Base-by-base conservation (phyloP, 2,888 invertebrate genomes). In the Leptopilina drosophilae region DNA sequence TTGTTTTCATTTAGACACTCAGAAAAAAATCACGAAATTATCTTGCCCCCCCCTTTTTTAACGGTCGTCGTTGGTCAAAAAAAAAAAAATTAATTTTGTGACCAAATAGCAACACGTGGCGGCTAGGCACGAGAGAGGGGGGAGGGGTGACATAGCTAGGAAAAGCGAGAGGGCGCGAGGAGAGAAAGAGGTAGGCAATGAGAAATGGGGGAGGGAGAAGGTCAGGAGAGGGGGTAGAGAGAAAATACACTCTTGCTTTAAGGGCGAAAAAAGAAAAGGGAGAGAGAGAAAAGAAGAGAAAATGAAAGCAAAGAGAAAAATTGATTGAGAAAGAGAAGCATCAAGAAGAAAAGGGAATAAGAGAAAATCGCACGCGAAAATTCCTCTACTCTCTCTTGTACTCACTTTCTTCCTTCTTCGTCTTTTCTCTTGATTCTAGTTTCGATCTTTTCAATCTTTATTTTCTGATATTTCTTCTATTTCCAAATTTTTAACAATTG, bases 71-170 rank as follows among this genome's bases (percentile, higher is more conserved):
- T 76, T 73, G 80, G 69, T 77, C 80, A 69, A 59, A 77, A 20
- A 20, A 20, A 20, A 20, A 20, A 20, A 20, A 73, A 59, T 80
- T 75, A 33, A 73, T 53, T 80, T 75, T 80, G 64, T 76, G 80
- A 83, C 56, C 76, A 78, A 73, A 59, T 65, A 83, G 81, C 82
- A 86, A 87, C 88, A 89, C 89, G 89, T 89, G 88, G 89, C 86
- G 84, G 77, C 82, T 65, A 77, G 79, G 81, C 69, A 40, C 73
- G 11, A 49, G 77, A 76, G 80, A 83, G 80, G 82, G 87, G 83
- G 84, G 84, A 84, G 82, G 82, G 82, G 81, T 78, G 81, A 79
- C 77, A 84, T 82, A 86, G 84, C 83, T 81, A 79, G 82, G 76
- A 80, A 82, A 81, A 82, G 83, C 81, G 82, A 82, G 67, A 80